Evolutionary conservation across 2,113 vertebrate species (phyloP).

Genomic region (Triplophysa rosa): DNA sequence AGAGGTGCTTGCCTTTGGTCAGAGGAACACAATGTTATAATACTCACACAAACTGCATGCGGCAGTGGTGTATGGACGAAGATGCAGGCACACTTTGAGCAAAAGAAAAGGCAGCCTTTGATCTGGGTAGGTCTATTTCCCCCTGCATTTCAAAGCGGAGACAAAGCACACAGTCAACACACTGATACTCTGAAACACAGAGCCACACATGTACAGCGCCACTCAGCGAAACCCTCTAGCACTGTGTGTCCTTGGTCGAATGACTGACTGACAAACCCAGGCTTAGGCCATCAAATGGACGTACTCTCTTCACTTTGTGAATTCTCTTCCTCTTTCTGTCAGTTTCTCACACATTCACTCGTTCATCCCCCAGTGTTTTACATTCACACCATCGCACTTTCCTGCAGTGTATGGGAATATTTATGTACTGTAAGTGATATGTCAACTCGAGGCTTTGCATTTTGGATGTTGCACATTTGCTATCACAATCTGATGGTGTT

Average conservation of each 20-base stretch:
- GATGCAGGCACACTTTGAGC: constrained; percentile 24
- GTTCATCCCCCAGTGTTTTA: background rate
- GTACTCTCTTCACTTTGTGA: background rate
- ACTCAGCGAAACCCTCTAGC: constrained; percentile 2
- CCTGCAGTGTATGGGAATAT: constrained; percentile 3
- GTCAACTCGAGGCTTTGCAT: background rate
- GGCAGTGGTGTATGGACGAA: constrained; percentile 3
- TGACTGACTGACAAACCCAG: constrained; percentile 40
- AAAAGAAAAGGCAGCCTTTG: constrained; percentile 21
- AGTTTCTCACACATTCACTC: background rate
- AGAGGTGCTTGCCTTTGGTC: constrained; percentile 30
- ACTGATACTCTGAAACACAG: constrained; percentile 5
- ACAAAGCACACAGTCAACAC: constrained; percentile 26
- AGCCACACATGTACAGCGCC: background rate
- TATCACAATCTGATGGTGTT: constrained; percentile 16
- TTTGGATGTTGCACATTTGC: constrained; percentile 32
- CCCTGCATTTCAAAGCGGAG: constrained; percentile 30
- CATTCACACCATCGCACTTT: background rate
- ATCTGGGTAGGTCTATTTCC: constrained; percentile 19
- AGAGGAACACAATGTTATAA: constrained; percentile 38
- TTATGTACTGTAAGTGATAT: constrained; percentile 35
- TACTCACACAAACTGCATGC: constrained; percentile 3
- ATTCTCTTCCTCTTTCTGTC: background rate
- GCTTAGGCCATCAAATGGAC: constrained; percentile 28
- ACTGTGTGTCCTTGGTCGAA: constrained; percentile 40